A percentile compares a stretch with the other conserved stretches of the same genome.
Evolutionary conservation across 2,797 vertebrate species (phyloP).

Genomic region (Chloroceryle amazona): DNA sequence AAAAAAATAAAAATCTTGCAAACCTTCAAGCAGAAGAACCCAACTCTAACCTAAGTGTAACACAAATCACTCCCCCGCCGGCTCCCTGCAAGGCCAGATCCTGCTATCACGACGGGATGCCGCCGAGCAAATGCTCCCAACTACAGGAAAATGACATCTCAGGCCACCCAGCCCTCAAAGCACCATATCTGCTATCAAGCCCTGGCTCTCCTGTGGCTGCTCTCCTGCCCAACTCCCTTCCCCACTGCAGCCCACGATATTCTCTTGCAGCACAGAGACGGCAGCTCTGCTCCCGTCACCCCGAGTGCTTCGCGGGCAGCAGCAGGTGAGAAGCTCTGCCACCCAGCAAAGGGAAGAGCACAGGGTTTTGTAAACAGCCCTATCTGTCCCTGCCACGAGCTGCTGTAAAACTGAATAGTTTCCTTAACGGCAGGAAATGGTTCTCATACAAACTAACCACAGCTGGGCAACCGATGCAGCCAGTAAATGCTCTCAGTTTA

Average conservation of each 20-base stretch:
- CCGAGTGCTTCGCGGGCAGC: background rate
- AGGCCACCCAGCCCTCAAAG: background rate
- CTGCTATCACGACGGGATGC: background rate
- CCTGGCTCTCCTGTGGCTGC: background rate
- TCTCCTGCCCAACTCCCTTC: background rate
- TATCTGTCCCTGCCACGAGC: background rate
- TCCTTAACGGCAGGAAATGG: slow-evolving; percentile 72
- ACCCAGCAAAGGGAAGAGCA: background rate
- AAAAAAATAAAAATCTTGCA: too few relatives aligned
- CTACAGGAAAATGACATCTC: background rate
- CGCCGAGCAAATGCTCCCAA: background rate
- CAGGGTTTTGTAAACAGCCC: background rate
- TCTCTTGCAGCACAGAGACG: background rate
- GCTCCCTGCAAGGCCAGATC: background rate
- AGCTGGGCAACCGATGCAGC: slow-evolving; percentile 63
- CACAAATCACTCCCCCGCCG: background rate
- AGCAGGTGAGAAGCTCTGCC: background rate
- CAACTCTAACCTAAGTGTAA: background rate
- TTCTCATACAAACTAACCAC: slow-evolving; percentile 73
- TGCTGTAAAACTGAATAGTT: slow-evolving; percentile 34
- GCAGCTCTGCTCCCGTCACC: background rate
- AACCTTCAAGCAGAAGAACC: background rate
- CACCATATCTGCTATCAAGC: background rate
- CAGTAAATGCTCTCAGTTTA: slow-evolving; percentile 64
- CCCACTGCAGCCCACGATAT: background rate